Conservation (phyloP, 2,888 invertebrate species). For the Stenodema calcarata region DNA sequence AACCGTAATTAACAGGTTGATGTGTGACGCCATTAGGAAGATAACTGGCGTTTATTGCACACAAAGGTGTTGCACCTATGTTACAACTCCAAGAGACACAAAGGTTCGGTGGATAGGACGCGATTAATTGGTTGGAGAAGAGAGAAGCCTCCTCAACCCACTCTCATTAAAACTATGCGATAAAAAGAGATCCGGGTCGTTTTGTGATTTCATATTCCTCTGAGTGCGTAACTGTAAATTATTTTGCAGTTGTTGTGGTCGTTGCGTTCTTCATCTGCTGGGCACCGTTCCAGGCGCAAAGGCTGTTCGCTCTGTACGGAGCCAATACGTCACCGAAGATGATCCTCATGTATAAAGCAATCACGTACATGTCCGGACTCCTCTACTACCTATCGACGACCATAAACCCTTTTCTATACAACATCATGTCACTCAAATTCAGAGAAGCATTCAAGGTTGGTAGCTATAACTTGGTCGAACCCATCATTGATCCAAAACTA, state of each 20-base stretch:
- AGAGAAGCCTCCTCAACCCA: too few species aligned
- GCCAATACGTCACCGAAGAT: slow-evolving; percentile 52
- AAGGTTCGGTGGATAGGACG: too few species aligned
- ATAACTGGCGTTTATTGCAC: too few species aligned
- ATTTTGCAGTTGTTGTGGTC: slow-evolving; percentile 77
- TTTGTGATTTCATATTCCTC: background rate
- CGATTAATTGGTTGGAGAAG: too few species aligned
- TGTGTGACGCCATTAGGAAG: too few species aligned
- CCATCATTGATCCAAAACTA: too few species aligned
- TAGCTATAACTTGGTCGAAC: background rate
- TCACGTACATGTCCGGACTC: slow-evolving; percentile 85
- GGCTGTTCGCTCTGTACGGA: slow-evolving; percentile 71
- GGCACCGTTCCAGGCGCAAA: slow-evolving; percentile 92
- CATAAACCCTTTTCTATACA: slow-evolving; percentile 91
- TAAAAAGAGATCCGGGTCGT: too few species aligned
- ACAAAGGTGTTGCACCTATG: too few species aligned
- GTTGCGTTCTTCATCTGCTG: slow-evolving; percentile 83
- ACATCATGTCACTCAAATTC: slow-evolving; percentile 94
- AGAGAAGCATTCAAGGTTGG: slow-evolving; percentile 64
- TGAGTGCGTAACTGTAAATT: background rate
- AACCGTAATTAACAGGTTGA: too few species aligned
- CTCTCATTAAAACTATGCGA: too few species aligned
- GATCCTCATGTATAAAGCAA: slow-evolving; percentile 69
- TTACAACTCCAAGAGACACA: too few species aligned
- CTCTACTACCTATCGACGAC: slow-evolving; percentile 91